A percentile compares a stretch with the other conserved stretches of the same genome.
Conservation (phyloP, 2,797 vertebrate genomes). For the Malacoraja senta region DNA sequence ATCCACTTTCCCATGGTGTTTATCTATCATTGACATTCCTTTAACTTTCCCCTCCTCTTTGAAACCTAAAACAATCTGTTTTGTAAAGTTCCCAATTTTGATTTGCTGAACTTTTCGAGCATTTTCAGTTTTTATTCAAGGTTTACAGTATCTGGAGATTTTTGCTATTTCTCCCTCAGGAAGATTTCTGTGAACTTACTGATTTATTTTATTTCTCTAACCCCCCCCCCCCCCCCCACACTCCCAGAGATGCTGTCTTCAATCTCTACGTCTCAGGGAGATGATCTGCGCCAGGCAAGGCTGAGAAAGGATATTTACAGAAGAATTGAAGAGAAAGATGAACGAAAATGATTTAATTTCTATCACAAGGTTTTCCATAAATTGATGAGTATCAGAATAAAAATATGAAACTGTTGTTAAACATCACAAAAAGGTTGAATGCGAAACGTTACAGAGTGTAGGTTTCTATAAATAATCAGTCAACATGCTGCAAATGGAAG, state of each 20-base stretch:
- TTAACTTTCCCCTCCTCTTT: too few species aligned
- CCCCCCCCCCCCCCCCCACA: neutral
- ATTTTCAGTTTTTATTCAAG: too few species aligned
- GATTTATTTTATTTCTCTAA: neutral
- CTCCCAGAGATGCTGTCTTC: neutral
- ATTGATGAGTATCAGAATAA: neutral
- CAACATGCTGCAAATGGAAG: neutral
- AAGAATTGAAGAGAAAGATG: neutral
- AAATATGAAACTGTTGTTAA: neutral
- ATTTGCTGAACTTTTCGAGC: too few species aligned
- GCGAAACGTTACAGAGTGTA: neutral
- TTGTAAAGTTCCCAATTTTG: too few species aligned
- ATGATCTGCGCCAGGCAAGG: too few species aligned
- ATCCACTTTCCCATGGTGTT: too few species aligned
- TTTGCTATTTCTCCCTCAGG: neutral
- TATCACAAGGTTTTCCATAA: slow-evolving; percentile 10
- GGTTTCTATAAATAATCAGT: neutral
- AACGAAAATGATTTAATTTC: slow-evolving; percentile 7
- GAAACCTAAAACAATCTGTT: too few species aligned
- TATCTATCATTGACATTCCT: too few species aligned
- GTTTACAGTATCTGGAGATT: too few species aligned
- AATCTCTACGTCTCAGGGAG: neutral
- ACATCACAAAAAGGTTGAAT: neutral
- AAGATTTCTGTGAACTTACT: neutral
- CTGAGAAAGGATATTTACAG: too few species aligned